Conservation (phyloP, 2,113 vertebrate genomes). For the Drymodes brunneopygia region DNA sequence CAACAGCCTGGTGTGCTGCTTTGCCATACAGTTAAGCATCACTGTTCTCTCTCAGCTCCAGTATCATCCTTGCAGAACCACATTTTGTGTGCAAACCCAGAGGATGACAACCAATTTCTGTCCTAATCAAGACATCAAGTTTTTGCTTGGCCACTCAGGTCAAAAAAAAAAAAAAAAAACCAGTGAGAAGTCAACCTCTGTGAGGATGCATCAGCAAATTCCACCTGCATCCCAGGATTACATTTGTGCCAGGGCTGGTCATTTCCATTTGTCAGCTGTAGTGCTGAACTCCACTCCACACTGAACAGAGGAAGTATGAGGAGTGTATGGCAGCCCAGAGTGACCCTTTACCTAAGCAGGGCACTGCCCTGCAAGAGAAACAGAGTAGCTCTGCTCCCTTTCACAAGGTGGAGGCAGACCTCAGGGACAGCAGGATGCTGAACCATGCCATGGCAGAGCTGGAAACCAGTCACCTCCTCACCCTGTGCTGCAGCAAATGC, state of each 20-base stretch:
- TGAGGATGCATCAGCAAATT: not conserved
- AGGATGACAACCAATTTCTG: not conserved
- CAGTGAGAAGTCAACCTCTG: not conserved
- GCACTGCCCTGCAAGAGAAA: not conserved
- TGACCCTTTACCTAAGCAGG: not conserved
- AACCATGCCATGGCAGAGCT: not conserved
- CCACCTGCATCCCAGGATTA: not conserved
- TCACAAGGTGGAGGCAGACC: not conserved
- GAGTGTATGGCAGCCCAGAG: not conserved
- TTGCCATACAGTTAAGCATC: not conserved
- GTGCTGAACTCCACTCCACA: not conserved
- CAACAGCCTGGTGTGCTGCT: not conserved
- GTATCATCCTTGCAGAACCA: not conserved
- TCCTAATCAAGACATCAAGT: not conserved
- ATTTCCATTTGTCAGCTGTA: not conserved
- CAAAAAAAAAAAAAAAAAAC: not conserved
- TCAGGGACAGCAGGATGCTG: not conserved
- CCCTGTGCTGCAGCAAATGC: accelerated
- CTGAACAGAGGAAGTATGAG: not conserved
- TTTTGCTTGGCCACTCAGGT: not conserved
- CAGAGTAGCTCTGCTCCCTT: accelerated
- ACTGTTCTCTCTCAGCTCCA: not conserved
- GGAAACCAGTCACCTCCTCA: not conserved
- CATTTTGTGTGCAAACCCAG: not conserved
- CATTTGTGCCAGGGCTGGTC: not conserved